Evolutionary conservation across 2,888 invertebrate species (phyloP), one percentile per base, ranked within the genome.

Genomic region (Drosophila bunnanda): DNA sequence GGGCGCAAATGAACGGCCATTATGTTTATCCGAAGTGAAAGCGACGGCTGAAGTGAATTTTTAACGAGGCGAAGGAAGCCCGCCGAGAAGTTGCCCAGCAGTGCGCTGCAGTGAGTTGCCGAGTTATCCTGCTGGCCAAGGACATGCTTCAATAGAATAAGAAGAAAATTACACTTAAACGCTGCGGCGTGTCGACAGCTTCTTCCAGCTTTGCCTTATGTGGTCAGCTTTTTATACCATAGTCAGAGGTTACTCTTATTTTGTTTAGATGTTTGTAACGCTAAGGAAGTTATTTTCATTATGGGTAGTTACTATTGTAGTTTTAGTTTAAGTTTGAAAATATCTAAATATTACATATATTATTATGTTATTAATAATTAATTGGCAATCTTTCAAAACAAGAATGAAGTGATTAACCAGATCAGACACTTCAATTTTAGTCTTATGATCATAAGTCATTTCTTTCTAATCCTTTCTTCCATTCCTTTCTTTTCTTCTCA

Each of bases 121-220:
- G 79, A 83, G 80, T 77, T 85, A 74, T 78, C 73, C 76, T 79
- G 79, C 56, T 60, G 65, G 68, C 76, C 80, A 90, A 89, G 90
- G 86, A 88, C 88, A 85, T 89, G 88, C 89, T 89, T 89, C 86
- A 89, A 86, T 82, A 79, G 88, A 85, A 88, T 89, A 89, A 89
- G 90, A 77, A 89, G 89, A 86, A 85, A 88, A 90, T 90, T 89
- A 82, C 81, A 89, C 88, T 88, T 90, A 88, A 89, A 90, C 85
- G 89, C 36, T 80, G 85, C 75, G 76, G 73, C 83, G 86, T 86
- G 83, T 85, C 70, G 73, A 58, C 81, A 83, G 70, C 86, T 75
- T 62, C 46, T 39, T 12, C 62, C 25, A 12, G 2, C 17, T 17
- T 28, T 52, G 8, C 30, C 22, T n/a, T 20, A 48, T 25, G 39